Percentiles rank a stretch among this genome's conserved stretches.
Conservation (phyloP, 2,888 invertebrate species). For the Calameuta pallipes region DNA sequence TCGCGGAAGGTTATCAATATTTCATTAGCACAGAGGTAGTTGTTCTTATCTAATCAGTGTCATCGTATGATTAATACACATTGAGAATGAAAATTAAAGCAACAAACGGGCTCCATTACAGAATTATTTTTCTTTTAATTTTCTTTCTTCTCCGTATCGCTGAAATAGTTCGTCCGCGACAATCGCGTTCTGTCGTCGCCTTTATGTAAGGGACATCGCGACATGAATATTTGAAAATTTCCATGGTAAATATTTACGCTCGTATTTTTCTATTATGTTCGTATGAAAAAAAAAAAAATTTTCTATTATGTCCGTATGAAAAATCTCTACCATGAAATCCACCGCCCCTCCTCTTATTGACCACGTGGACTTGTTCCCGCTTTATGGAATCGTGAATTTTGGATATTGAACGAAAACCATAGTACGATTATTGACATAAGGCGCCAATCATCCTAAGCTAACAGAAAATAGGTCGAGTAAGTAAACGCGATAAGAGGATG, state of each 20-base stretch:
- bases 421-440: not conserved
- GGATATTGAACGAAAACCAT: not conserved
- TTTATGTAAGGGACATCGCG: not conserved
- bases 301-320: not conserved
- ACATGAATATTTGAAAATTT: not conserved
- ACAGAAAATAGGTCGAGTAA: not conserved
- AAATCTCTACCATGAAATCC: not conserved
- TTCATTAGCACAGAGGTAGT: not conserved
- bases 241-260: not conserved
- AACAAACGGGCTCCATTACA: conserved; percentile 9
- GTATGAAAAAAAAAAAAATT: not conserved
- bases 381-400: not conserved
- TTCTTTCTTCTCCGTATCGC: not conserved
- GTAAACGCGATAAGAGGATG: not conserved
- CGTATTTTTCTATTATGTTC: not conserved
- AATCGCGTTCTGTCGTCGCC: not conserved
- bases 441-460: not conserved
- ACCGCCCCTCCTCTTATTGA: not conserved
- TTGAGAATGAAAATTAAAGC: not conserved
- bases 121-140: conserved; percentile 6
- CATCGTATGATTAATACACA: not conserved
- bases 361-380: not conserved
- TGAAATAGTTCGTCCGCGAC: not conserved
- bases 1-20: not conserved
- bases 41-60: not conserved